These are phyloP conservation scores for Chrysopa pallens DNA, from an alignment of 1,140 invertebrate species.

Conservation along the genomic window DNA sequence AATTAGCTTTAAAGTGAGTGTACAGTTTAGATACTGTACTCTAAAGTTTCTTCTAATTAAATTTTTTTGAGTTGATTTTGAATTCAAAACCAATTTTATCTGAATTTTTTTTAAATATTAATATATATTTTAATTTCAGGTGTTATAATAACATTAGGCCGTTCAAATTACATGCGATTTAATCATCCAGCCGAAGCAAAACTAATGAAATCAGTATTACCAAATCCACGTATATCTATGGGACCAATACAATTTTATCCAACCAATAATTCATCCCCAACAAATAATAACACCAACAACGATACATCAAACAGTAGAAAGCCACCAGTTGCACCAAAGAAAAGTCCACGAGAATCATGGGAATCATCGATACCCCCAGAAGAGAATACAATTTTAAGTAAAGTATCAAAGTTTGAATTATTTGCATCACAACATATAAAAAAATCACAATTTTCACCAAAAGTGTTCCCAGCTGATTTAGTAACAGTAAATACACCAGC, in stretches of 20 bases:
- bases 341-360: slow-evolving; percentile 21
- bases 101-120: not conserved
- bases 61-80: too few relatives aligned
- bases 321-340: slow-evolving; percentile 25
- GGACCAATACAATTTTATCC: slow-evolving; percentile 38
- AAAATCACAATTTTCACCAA: slow-evolving; percentile 38
- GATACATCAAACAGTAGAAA: slow-evolving; percentile 24
- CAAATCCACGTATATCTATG: slow-evolving; percentile 59
- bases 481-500: slow-evolving; percentile 60
- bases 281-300: slow-evolving; percentile 19
- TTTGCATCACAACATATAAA: slow-evolving; percentile 26
- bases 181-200: slow-evolving; percentile 78
- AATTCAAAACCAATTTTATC: too few relatives aligned
- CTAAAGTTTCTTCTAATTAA: too few relatives aligned
- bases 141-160: slow-evolving; percentile 71
- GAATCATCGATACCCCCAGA: slow-evolving; percentile 27
- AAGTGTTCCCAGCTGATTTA: slow-evolving; percentile 58
- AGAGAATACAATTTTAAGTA: slow-evolving; percentile 34
- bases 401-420: slow-evolving; percentile 40
- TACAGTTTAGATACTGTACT: too few relatives aligned
- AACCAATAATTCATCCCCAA: slow-evolving; percentile 13
- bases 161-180: slow-evolving; percentile 75
- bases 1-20: too few relatives aligned
- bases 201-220: slow-evolving; percentile 61
- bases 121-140: slow-evolving; percentile 26